Percentiles rank a stretch among this genome's conserved stretches.
Conservation (phyloP, 2,888 invertebrate species). For the Drosophila suboccidentalis region DNA sequence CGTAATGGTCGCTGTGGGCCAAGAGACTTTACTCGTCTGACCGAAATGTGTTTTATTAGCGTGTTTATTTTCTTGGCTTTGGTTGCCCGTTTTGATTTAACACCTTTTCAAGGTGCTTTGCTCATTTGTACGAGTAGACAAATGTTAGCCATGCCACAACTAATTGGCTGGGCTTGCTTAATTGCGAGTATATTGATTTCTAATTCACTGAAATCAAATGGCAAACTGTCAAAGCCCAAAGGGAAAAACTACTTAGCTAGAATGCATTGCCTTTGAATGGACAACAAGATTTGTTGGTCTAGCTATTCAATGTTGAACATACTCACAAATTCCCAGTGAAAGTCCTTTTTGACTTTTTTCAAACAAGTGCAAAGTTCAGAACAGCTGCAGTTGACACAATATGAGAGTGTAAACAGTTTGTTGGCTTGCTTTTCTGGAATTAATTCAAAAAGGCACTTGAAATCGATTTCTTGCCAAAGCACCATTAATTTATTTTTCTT, state of each 20-base stretch:
- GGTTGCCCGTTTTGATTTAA: conserved; percentile 67
- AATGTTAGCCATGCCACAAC: conserved; percentile 1
- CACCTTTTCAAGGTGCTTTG: conserved; percentile 57
- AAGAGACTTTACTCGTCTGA: conserved; percentile 13
- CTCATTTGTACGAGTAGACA: conserved; percentile 7
- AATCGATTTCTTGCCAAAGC: conserved; percentile 32
- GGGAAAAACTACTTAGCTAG: neutral
- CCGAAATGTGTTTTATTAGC: conserved; percentile 65
- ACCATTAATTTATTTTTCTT: conserved; percentile 56
- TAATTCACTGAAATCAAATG: conserved; percentile 30
- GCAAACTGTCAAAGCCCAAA: neutral
- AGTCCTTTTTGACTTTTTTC: neutral
- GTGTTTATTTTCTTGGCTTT: conserved; percentile 57
- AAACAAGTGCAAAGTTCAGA: neutral
- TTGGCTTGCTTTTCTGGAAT: conserved; percentile 20
- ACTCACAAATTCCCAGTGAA: neutral
- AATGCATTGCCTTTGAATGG: neutral
- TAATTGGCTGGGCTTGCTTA: conserved; percentile 13
- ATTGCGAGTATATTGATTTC: conserved; percentile 47
- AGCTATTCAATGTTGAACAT: conserved; percentile 1
- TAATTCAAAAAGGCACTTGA: conserved; percentile 33
- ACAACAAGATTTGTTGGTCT: neutral
- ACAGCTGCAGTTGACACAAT: conserved; percentile 23
- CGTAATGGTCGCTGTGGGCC: conserved; percentile 39
- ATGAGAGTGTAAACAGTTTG: conserved; percentile 34